phyloP scores from a whole-genome alignment of 1,140 invertebrate genomes.

The Meloidogyne chitwoodi region DNA sequence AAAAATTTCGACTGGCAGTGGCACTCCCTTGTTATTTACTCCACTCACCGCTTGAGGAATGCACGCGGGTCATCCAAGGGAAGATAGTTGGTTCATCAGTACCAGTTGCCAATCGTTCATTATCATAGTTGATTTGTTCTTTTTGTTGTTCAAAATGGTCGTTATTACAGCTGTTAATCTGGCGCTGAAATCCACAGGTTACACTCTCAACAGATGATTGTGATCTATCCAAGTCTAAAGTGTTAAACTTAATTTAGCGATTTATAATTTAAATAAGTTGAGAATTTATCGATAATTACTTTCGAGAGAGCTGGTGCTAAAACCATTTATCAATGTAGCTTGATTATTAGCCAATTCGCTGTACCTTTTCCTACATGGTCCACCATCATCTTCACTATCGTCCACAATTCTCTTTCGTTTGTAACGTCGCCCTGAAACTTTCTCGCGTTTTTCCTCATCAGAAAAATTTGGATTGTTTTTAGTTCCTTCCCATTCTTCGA shows the following conservation, averaged over 20 bases:
- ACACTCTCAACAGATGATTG: not conserved
- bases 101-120: not conserved
- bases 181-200: not conserved
- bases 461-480: not conserved
- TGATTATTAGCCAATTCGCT: not conserved
- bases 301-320: not conserved
- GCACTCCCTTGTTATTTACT: not conserved
- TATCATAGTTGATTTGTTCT: not conserved
- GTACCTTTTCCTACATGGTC: not conserved
- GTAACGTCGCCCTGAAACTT: not conserved
- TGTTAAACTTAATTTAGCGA: too few species aligned
- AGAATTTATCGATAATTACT: not conserved
- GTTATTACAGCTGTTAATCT: not conserved
- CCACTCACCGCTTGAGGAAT: slow-evolving; percentile 43
- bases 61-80: slow-evolving; percentile 52
- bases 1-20: not conserved
- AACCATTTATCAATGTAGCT: not conserved
- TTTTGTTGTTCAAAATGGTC: not conserved
- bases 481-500: not conserved
- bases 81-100: slow-evolving; percentile 32
- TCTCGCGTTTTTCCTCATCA: not conserved
- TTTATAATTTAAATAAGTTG: not conserved
- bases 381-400: not conserved
- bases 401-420: not conserved
- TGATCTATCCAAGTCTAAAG: not conserved